Evolutionary conservation across 2,888 invertebrate genomes (phyloP).

Genomic region (Germaria angustata): DNA sequence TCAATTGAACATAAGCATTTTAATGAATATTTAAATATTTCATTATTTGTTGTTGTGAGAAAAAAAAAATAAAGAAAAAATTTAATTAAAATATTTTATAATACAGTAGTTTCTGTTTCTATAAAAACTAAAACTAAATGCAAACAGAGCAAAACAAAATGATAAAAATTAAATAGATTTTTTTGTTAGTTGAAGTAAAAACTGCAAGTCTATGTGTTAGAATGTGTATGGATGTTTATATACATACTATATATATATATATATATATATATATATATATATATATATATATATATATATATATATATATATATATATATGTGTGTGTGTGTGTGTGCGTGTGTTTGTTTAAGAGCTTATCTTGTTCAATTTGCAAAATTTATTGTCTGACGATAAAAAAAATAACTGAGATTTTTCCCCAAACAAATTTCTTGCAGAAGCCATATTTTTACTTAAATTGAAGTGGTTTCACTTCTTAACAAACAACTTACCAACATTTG

Average conservation of each 20-base stretch:
- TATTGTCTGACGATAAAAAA: slow-evolving; percentile 35
- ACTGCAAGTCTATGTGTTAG: not conserved
- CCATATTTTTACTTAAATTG: not conserved
- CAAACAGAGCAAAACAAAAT: not conserved
- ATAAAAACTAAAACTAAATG: not conserved
- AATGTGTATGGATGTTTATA: not conserved
- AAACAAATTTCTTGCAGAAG: not conserved
- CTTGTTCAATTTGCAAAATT: slow-evolving; percentile 34
- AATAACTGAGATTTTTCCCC: not conserved
- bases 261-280: no score
- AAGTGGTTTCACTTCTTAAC: slow-evolving; percentile 9
- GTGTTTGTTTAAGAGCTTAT: not conserved
- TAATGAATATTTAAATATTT: not conserved
- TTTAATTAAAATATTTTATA: slow-evolving; percentile 27
- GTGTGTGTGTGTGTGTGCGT: not conserved
- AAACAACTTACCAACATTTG: not conserved
- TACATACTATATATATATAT: no score
- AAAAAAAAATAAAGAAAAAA: not conserved
- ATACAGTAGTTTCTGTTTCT: no score
- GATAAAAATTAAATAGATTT: slow-evolving; percentile 22
- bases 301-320: no score
- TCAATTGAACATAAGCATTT: slow-evolving; percentile 16
- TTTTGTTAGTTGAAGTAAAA: not conserved
- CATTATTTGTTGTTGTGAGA: not conserved
- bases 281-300: no score